phyloP scores from a whole-genome alignment of 2,797 vertebrate genomes.

The Cheirogaleus major region DNA sequence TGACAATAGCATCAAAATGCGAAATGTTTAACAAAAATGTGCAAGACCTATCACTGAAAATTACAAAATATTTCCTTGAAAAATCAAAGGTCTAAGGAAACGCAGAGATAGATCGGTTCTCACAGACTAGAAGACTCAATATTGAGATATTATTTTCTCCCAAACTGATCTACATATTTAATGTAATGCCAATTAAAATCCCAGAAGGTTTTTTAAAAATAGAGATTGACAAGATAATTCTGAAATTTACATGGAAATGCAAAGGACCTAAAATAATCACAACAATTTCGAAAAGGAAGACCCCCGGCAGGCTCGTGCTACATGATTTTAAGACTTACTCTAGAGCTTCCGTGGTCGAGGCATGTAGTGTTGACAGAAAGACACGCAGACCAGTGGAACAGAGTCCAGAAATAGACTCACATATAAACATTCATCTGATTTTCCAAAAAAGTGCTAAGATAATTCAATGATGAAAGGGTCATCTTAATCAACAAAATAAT shows the following conservation, averaged over 20 bases:
- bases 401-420: background rate
- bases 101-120: background rate
- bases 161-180: background rate
- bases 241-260: background rate
- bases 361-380: background rate
- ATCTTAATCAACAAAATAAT: background rate
- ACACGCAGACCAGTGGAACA: fast-evolving
- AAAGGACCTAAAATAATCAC: background rate
- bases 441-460: background rate
- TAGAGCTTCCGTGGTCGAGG: background rate
- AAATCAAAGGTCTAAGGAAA: background rate
- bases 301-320: fast-evolving
- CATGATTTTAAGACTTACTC: background rate
- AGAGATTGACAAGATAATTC: background rate
- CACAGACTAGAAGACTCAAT: background rate
- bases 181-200: background rate
- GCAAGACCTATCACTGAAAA: too few species aligned
- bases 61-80: background rate
- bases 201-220: background rate
- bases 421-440: background rate
- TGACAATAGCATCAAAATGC: background rate
- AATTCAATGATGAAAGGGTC: background rate
- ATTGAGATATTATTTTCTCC: background rate
- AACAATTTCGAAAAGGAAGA: background rate
- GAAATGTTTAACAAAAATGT: background rate